Base-by-base conservation (phyloP, 2,888 invertebrate species). In the Hedya salicella region DNA sequence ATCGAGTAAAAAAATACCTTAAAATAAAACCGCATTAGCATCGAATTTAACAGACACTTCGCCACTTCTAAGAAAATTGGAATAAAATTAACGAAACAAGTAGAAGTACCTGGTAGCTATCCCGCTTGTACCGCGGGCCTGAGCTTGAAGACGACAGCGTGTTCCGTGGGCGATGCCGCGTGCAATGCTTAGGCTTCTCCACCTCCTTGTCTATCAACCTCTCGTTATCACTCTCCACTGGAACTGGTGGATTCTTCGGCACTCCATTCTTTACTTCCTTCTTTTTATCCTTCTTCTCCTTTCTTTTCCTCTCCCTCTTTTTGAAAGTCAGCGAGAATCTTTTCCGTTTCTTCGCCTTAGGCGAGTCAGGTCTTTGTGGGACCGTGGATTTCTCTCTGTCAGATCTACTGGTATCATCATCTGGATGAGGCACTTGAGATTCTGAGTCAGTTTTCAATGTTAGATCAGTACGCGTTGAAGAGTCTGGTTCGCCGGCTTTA, bases 91-190 rank as follows among this genome's bases (percentile, higher is more conserved):
- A 4, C 25, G 25, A 25, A 21, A 62, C n/a, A n/a, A n/a, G n/a
- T 14, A 11, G 2, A 36, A 6, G 69, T 82, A 93, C 93, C 92
- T 93, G 93, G 78, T 92, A 93, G 73, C 93, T 93, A 76, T 93
- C 93, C 86, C 91, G 90, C 86, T 91, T 91, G 75, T 89, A 91
- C 42, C 92, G 89, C 87, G 91, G 90, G 83, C 91, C 89, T 68
- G 91, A 89, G 75, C 89, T 89, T 16, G 90, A 86, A 0, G 91
- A 89, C 2, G 91, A 88, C 80, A 88, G 69, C 8, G 90, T 89
- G 72, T 88, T 89, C 72, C 91, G 77, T 49, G 89, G 86, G 42
- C 81, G 80, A 50, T 91, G 89, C 52, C 89, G 77, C 62, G 78
- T 83, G 75, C 91, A 89, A 68, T 82, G 87, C 72, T 87, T 88